Evolutionary conservation across 2,888 invertebrate species (phyloP), one percentile per base, ranked within the genome.

Genomic region (Tupiocoris notatus): DNA sequence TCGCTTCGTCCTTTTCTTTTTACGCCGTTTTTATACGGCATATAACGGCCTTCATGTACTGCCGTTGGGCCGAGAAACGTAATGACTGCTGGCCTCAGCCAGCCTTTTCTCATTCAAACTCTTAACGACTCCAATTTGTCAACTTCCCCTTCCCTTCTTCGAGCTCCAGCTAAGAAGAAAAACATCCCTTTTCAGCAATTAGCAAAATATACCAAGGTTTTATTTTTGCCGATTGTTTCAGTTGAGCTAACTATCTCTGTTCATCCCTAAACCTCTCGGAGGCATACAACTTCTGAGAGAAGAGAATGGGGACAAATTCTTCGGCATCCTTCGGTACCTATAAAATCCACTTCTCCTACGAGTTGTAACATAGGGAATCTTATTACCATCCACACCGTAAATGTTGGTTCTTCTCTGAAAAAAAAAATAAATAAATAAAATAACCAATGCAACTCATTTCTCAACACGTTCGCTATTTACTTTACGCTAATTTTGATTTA

Each of bases 161-260:
- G 3, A 12, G 3, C 6, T 39, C 12, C 39, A 12, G 39, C 39
- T 39, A 39, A 39, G 6, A 39, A 39, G 39, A 39, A 67, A 67
- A 67, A 67, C 39, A 22, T 20, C 56, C 56, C 20, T 67, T 56
- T 67, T 57, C 57, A 21, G 22, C 67, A 67, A 67, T 67, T 67
- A 67, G 65, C 65, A 20, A 39, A 65, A 39, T 25, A 65, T 65
- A 24, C 65, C 20, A 20, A 16, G 23, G 1, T 65, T 65, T 39
- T 24, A 65, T 65, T 65, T 39, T 39, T 12, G 39, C 39, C 39
- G 39, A 39, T 39, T 39, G 39, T 39, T 39, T 39, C 12, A 39
- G 39, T 39, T 39, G 39, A 39, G 39, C 39, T 39, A 39, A 39
- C 39, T 39, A 7, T 12, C 39, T 39, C 39, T 3, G 3, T 39